Evolutionary conservation across 1,140 invertebrate genomes (phyloP).

Genomic region (Ditylenchus dipsaci): DNA sequence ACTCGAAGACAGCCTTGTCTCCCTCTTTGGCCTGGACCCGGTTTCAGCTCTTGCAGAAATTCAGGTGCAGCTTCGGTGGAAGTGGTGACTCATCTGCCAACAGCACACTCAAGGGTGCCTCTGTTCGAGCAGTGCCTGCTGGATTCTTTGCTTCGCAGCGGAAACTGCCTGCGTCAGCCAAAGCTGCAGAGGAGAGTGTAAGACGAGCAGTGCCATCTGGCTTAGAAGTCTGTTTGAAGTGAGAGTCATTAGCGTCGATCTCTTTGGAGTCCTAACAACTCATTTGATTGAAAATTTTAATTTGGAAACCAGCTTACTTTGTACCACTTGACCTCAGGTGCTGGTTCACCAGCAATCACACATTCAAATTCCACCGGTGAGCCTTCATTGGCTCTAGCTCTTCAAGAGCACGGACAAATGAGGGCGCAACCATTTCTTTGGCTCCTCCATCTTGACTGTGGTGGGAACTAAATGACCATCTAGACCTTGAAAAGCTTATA

Average conservation of each 20-base stretch:
- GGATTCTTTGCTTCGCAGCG: conserved; percentile 64
- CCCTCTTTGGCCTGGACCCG: conserved; percentile 70
- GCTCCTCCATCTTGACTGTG: background rate
- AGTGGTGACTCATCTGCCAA: conserved; percentile 67
- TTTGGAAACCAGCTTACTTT: conserved; percentile 61
- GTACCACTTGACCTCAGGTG: conserved; percentile 76
- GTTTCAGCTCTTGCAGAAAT: conserved; percentile 43
- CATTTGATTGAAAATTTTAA: conserved; percentile 12
- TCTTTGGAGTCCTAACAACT: conserved; percentile 32
- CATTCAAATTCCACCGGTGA: conserved; percentile 78
- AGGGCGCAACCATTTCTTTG: conserved; percentile 14
- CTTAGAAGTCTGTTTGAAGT: conserved; percentile 33
- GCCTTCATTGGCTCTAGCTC: conserved; percentile 69
- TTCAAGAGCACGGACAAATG: conserved; percentile 27
- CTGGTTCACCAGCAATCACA: conserved; percentile 81
- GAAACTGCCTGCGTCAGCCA: conserved; percentile 77
- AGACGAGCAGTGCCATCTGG: conserved; percentile 60
- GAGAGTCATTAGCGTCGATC: conserved; percentile 32
- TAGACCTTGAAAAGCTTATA: background rate
- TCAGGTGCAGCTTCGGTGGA: conserved; percentile 41
- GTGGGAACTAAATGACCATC: conserved; percentile 7
- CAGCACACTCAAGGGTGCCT: conserved; percentile 47
- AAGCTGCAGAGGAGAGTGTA: conserved; percentile 69
- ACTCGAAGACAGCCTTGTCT: conserved; percentile 78
- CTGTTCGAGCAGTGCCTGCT: conserved; percentile 44